Conservation (phyloP, 2,113 vertebrate genomes). For the Hemiscyllium ocellatum region DNA sequence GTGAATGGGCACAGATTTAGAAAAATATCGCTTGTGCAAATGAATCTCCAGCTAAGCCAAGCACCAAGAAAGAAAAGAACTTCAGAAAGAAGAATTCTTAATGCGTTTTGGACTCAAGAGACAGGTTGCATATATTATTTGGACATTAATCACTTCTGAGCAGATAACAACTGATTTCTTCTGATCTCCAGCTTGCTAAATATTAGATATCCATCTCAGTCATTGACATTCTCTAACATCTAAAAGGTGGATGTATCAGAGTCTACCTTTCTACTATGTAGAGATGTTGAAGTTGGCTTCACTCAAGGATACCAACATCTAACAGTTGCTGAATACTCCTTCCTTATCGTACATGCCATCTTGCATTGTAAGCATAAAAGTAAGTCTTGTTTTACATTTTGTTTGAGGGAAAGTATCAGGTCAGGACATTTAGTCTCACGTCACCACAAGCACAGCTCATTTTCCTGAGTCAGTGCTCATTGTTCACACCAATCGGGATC, state of each 20-base stretch:
- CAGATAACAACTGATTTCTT: not conserved
- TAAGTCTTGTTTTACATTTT: not conserved
- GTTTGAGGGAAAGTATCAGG: not conserved
- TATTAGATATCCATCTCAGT: not conserved
- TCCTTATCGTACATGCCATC: not conserved
- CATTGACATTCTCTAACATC: not conserved
- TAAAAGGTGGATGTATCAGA: not conserved
- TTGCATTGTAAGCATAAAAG: not conserved
- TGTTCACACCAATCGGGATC: not conserved
- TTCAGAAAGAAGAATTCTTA: not conserved
- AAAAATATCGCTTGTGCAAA: not conserved
- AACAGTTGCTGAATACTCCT: not conserved
- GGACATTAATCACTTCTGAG: not conserved
- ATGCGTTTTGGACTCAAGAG: not conserved
- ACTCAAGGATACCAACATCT: not conserved
- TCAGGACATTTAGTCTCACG: not conserved
- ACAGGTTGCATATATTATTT: not conserved
- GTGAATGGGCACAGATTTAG: not conserved
- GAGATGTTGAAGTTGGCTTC: not conserved
- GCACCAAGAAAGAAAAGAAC: not conserved
- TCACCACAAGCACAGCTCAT: not conserved
- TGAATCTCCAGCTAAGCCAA: not conserved
- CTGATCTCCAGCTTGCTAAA: not conserved
- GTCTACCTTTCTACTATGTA: not conserved
- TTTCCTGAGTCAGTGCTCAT: not conserved